phyloP scores from a whole-genome alignment of 2,888 invertebrate species.

The Lumbricus terrestris region DNA sequence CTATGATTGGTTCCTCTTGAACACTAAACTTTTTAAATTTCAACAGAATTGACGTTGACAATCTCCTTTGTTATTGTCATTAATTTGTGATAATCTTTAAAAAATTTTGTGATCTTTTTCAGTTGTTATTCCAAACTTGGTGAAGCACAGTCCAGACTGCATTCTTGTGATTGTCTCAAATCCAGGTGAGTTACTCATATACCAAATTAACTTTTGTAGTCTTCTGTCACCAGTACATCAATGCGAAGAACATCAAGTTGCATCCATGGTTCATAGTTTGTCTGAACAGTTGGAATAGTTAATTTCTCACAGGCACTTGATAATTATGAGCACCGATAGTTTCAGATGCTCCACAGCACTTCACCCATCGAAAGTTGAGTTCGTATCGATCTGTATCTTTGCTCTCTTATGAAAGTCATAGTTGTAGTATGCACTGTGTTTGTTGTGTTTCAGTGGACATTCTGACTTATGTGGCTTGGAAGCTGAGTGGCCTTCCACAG shows the following conservation, averaged over 20 bases:
- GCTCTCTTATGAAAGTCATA: too few species aligned
- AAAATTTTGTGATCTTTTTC: slow-evolving; percentile 30
- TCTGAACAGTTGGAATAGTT: background rate
- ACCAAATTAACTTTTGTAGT: background rate
- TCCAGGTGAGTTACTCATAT: slow-evolving; percentile 62
- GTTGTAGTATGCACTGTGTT: background rate
- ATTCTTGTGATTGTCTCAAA: slow-evolving; percentile 84
- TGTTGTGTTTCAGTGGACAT: slow-evolving; percentile 70
- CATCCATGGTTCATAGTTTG: background rate
- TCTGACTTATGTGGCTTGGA: slow-evolving; percentile 91
- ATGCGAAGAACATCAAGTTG: background rate
- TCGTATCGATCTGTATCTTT: too few species aligned
- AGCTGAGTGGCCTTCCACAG: slow-evolving; percentile 82
- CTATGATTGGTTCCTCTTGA: too few species aligned
- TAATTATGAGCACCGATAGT: too few species aligned
- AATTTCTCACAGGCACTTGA: background rate
- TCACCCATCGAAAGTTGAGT: too few species aligned
- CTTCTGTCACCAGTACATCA: background rate
- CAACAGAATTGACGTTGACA: too few species aligned
- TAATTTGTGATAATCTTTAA: background rate
- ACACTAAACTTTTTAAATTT: too few species aligned
- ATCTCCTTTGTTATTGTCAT: background rate
- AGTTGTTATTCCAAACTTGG: slow-evolving; percentile 76
- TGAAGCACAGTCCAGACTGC: slow-evolving; percentile 81
- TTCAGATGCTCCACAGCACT: too few species aligned